Conservation (phyloP, 2,113 vertebrate species). For the Polyodon spathula region DNA sequence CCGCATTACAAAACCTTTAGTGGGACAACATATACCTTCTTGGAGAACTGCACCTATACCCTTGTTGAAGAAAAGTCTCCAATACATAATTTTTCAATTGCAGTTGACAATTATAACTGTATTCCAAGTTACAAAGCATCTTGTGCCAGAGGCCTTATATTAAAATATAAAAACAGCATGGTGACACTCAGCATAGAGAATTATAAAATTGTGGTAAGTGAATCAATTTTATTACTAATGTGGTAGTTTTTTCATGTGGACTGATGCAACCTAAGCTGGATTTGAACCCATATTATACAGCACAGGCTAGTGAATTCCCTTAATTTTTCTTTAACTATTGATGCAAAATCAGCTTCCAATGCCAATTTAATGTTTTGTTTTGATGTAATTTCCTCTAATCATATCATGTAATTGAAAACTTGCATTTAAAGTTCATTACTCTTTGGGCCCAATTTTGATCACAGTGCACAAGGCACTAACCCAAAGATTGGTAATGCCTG, state of each 20-base stretch:
- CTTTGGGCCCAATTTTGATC: too few species aligned
- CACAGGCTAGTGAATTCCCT: too few species aligned
- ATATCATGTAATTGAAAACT: too few species aligned
- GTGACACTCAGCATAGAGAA: conserved; percentile 30
- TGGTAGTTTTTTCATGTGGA: neutral
- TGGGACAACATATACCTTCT: conserved; percentile 37
- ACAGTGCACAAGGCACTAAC: too few species aligned
- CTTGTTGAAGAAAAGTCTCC: conserved; percentile 46
- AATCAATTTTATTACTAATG: neutral
- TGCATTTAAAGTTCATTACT: too few species aligned
- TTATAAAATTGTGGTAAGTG: conserved; percentile 29
- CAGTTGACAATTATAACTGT: conserved; percentile 49
- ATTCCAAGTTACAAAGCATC: conserved; percentile 1
- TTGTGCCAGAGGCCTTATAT: conserved; percentile 40
- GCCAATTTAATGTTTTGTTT: too few species aligned
- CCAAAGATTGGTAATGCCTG: too few species aligned
- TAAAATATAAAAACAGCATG: conserved; percentile 37
- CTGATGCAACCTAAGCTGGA: too few species aligned
- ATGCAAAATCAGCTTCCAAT: too few species aligned
- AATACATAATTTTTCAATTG: conserved; percentile 38
- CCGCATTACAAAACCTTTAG: conserved; percentile 58
- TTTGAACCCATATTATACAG: too few species aligned
- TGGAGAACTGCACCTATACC: conserved; percentile 46
- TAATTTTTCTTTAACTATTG: too few species aligned
- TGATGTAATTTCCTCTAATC: too few species aligned